phyloP scores from a whole-genome alignment of 2,797 vertebrate genomes.

The Telmatherina bonti region DNA sequence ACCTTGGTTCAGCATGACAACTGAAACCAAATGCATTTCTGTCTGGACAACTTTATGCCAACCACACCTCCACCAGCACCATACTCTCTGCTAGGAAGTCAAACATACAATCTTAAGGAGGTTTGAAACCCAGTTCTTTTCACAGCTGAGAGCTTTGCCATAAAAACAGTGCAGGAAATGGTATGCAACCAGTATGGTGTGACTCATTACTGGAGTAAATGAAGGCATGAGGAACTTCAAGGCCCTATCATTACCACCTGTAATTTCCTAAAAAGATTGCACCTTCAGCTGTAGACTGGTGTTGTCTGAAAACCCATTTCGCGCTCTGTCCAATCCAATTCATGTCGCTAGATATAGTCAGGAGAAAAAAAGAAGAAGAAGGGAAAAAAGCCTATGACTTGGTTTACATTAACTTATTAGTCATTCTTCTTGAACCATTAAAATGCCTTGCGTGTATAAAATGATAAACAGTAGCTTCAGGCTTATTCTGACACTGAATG shows the following conservation, averaged over 20 bases:
- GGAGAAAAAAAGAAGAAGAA: constrained; percentile 51
- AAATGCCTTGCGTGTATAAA: constrained; percentile 48
- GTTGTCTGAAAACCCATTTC: constrained; percentile 49
- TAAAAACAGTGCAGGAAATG: constrained; percentile 37
- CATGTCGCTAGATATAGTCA: constrained; percentile 43
- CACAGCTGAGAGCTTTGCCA: constrained; percentile 2
- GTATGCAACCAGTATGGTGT: constrained; percentile 28
- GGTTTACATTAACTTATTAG: constrained; percentile 68
- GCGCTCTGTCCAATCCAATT: constrained; percentile 52
- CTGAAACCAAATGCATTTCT: constrained; percentile 23
- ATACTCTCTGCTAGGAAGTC: neutral
- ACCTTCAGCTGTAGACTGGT: constrained; percentile 37
- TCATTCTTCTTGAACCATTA: constrained; percentile 54
- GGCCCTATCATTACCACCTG: constrained; percentile 50
- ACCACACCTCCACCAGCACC: constrained; percentile 28
- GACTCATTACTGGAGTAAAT: constrained; percentile 49
- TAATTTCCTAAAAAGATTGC: constrained; percentile 61
- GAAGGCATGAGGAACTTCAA: constrained; percentile 36
- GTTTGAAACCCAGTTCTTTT: constrained; percentile 16
- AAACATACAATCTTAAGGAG: constrained; percentile 43
- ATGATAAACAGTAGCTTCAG: constrained; percentile 60
- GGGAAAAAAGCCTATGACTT: constrained; percentile 49
- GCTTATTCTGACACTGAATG: constrained; percentile 46
- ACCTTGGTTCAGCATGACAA: constrained; percentile 10
- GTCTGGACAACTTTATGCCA: constrained; percentile 24